Percentiles rank a stretch among this genome's conserved stretches.
phyloP scores from a whole-genome alignment of 1,140 invertebrate species.

The Procambarus virginalis region DNA sequence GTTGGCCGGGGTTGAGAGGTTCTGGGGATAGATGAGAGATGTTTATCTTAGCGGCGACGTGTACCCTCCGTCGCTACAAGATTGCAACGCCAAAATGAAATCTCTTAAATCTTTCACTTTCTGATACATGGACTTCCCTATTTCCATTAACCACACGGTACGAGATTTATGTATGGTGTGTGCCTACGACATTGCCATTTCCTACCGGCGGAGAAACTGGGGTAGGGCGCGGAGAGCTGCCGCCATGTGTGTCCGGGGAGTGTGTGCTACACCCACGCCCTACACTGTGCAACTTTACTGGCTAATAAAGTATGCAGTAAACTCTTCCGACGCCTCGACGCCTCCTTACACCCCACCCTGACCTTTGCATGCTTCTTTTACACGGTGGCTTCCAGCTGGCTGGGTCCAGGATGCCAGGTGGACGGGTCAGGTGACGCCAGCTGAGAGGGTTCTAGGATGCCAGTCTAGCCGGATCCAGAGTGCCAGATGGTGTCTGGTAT shows the following conservation, averaged over 20 bases:
- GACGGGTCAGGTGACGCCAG: too few species aligned
- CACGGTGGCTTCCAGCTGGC: too few species aligned
- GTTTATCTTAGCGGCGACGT: neutral
- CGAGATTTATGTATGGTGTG: conserved; percentile 7
- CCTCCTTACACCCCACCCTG: neutral
- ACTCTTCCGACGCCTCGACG: neutral
- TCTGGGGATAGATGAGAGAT: neutral
- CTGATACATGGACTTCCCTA: conserved; percentile 10
- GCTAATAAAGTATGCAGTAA: neutral
- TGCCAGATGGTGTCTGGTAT: too few species aligned
- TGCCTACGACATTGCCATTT: neutral
- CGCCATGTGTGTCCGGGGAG: neutral
- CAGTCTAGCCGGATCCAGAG: too few species aligned
- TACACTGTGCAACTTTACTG: neutral
- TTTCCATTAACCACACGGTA: conserved; percentile 5
- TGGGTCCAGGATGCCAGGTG: too few species aligned
- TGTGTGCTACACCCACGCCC: neutral
- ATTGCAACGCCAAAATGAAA: neutral
- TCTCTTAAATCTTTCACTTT: conserved; percentile 9
- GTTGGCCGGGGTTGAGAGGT: too few species aligned
- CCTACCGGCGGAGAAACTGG: neutral
- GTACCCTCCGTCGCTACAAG: neutral
- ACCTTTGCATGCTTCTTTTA: neutral
- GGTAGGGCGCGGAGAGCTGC: neutral
- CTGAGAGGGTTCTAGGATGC: too few species aligned